Evolutionary conservation across 2,113 vertebrate species (phyloP), one percentile per base, ranked within the genome.

Genomic region (Alethe castanea): DNA sequence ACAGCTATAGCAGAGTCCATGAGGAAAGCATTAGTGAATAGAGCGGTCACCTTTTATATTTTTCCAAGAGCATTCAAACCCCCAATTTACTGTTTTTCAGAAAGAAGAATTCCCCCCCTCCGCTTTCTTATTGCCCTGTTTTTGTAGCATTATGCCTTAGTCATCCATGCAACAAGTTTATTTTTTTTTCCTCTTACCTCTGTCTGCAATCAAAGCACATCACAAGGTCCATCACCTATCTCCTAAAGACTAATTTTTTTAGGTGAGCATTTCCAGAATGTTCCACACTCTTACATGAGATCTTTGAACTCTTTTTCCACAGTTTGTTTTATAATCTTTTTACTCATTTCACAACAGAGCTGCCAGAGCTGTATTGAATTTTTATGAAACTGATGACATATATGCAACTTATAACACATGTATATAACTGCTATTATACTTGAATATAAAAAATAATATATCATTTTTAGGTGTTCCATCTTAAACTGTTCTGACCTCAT

Each of bases 401-500:
- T 52, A n/a, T 50, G 48, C 25, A 50, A 50, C 25, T 50, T 50
- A 80, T 47, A 65, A 80, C 67, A 80, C 67, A 91, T 45, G 19
- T 52, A n/a, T 62, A 33, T 29, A 64, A 85, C 19, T 61, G 45
- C 40, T 64, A 26, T 91, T 90, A 57, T 14, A 44, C 36, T 40
- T 62, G 29, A 64, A 70, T 94, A 84, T 85, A 26, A 53, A 52
- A 94, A 78, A 78, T 52, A 45, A n/a, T 14, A 11, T 77, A 12
- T 80, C 90, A 92, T 83, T 88, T 77, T 54, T 91, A 90, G 16
- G 64, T 77, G 73, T 95, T 48, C 67, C 35, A 19, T 81, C 67
- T 94, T 83, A 81, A 94, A 92, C 66, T 79, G 38, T 90, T 90
- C 66, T 97, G 95, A 93, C 97, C 97, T 97, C 57, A 90, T 83